phyloP scores from a whole-genome alignment of 2,888 invertebrate species.

The Oasisia sp. region DNA sequence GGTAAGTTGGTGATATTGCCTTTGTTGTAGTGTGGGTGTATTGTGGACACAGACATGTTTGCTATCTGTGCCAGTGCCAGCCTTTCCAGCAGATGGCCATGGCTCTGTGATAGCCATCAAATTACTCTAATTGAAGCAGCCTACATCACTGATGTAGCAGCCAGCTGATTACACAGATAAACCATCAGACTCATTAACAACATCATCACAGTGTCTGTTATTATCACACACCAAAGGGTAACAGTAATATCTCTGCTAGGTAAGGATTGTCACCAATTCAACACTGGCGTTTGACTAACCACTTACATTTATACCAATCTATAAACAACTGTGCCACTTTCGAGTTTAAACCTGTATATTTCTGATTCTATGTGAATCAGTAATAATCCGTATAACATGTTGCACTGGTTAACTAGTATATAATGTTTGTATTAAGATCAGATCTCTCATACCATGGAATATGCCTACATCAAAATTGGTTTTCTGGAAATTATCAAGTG shows the following conservation, averaged over 20 bases:
- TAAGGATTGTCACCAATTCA: background rate
- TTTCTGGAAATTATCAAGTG: too few species aligned
- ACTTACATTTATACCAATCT: background rate
- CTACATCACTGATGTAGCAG: background rate
- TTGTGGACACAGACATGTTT: background rate
- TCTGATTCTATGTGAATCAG: too few species aligned
- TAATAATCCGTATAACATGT: too few species aligned
- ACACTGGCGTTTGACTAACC: background rate
- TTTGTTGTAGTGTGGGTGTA: background rate
- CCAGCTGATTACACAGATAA: slow-evolving; percentile 13
- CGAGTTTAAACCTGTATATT: too few species aligned
- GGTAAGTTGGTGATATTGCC: background rate
- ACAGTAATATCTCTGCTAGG: background rate
- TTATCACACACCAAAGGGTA: background rate
- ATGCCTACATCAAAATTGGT: too few species aligned
- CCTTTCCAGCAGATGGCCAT: background rate
- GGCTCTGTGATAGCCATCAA: background rate
- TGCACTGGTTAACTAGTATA: too few species aligned
- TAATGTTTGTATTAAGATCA: too few species aligned
- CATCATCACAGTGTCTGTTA: background rate
- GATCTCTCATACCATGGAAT: too few species aligned
- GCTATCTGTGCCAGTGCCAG: background rate
- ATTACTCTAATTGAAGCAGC: slow-evolving; percentile 11
- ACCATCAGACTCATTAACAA: background rate
- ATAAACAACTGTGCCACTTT: background rate